Evolutionary conservation across 2,113 vertebrate species (phyloP).

Genomic region (Romanogobio albipinnatus): DNA sequence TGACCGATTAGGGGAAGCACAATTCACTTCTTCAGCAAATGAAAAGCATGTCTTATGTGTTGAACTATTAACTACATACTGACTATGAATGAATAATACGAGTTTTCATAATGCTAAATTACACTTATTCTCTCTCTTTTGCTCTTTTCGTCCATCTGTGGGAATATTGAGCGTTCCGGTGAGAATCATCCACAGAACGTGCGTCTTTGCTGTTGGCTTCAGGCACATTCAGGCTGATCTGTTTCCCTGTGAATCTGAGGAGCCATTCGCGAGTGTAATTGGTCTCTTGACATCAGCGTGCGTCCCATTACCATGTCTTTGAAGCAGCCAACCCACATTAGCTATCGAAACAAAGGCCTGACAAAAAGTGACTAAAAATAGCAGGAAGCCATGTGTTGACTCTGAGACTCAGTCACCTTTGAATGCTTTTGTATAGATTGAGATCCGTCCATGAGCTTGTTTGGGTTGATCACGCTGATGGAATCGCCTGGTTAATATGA

Average conservation of each 20-base stretch:
- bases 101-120: neutral
- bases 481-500: neutral
- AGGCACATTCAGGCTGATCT: neutral
- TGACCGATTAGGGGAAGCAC: neutral
- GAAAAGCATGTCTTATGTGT: neutral
- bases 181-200: neutral
- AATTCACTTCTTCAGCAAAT: neutral
- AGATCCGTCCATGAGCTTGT: neutral
- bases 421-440: neutral
- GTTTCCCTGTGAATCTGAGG: conserved; percentile 38
- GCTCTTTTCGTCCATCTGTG: neutral
- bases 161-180: neutral
- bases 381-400: conserved; percentile 45
- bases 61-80: neutral
- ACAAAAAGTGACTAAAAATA: conserved; percentile 65
- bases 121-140: conserved; percentile 15
- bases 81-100: neutral
- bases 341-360: conserved; percentile 71
- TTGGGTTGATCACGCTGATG: neutral
- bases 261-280: conserved; percentile 70
- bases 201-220: no score
- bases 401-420: neutral
- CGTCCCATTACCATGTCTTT: conserved; percentile 76
- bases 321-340: conserved; percentile 74
- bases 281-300: conserved; percentile 74